Base-by-base conservation (phyloP, 1,140 invertebrate species). In the Holotrichia oblita region DNA sequence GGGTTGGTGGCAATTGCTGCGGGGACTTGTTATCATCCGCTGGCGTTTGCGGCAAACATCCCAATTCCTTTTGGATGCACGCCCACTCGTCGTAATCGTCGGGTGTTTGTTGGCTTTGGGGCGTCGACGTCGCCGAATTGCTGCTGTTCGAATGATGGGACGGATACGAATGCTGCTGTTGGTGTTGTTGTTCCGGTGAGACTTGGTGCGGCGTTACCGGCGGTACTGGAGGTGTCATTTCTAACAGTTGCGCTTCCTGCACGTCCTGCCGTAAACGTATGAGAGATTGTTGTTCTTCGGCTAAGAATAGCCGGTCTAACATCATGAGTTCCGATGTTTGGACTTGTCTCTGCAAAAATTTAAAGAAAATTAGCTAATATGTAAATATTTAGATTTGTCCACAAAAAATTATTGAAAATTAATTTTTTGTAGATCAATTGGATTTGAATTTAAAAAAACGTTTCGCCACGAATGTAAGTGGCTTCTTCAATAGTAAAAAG, bases 271-370 rank as follows among this genome's bases (percentile, higher is more conserved):
- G 85, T 78, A 93, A 88, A 82, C 88, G 89, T 78, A 91, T 89
- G 27, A 93, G 83, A 48, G 89, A 88, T 69, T 85, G 87, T 81
- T 91, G 90, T 81, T 94, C 93, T 80, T 94, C 93, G 27, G 90
- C 87, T 24, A 94, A 89, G 85, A 93, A 93, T 84, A 93, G 90
- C 74, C 92, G 87, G 82, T 93, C 91, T 12, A 94, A 87, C 92
- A 94, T 93, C 87, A 94, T 92, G 44, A 91, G 85, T 85, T 94
- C 93, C 3, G 92, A 91, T 3, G 93, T 92, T 81, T 90, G 88
- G 8, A 92, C 91, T 85, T 92, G 90, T 73, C 90, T 88, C 93
- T 94, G 85, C 64, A 87, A 86, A 81, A 80, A n/a, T 80, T 78
- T n/a, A 78, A 81, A n/a, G n/a, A n/a, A n/a, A n/a, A n/a, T n/a